phyloP scores from a whole-genome alignment of 2,797 vertebrate genomes.

The Syngnathus rostellatus region DNA sequence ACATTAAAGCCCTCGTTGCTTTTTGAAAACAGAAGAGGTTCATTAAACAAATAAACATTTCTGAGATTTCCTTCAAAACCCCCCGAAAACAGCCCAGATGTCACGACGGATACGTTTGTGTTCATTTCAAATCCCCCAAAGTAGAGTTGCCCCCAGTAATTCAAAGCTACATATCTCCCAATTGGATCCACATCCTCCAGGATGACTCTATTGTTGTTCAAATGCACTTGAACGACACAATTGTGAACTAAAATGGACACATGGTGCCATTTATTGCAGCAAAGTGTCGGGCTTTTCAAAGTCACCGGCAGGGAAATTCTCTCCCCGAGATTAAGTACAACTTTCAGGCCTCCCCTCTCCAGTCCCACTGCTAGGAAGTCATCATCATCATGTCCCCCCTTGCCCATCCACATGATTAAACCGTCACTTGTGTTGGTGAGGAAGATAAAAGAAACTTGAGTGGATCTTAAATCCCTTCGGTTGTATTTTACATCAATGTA shows the following conservation, averaged over 20 bases:
- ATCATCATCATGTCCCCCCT: slow-evolving; percentile 71
- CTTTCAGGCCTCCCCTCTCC: slow-evolving; percentile 64
- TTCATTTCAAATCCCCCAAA: slow-evolving; percentile 80
- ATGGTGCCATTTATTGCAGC: slow-evolving; percentile 69
- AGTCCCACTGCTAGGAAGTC: slow-evolving; percentile 82
- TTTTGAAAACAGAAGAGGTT: slow-evolving; percentile 60
- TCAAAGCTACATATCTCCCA: slow-evolving; percentile 75
- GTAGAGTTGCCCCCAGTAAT: slow-evolving; percentile 74
- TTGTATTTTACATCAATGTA: slow-evolving; percentile 68
- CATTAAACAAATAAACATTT: slow-evolving; percentile 74
- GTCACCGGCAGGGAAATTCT: slow-evolving; percentile 61
- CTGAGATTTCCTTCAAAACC: slow-evolving; percentile 75
- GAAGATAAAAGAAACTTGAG: slow-evolving; percentile 74
- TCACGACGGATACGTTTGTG: slow-evolving; percentile 63
- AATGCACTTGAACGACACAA: slow-evolving; percentile 69
- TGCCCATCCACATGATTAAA: slow-evolving; percentile 79
- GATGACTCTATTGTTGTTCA: slow-evolving; percentile 64
- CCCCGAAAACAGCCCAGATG: slow-evolving; percentile 72
- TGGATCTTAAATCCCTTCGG: slow-evolving; percentile 65
- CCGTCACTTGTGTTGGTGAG: slow-evolving; percentile 57
- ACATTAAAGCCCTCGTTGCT: slow-evolving; percentile 78
- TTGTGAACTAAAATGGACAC: slow-evolving; percentile 67
- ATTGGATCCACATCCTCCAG: slow-evolving; percentile 73
- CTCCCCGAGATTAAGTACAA: slow-evolving; percentile 80
- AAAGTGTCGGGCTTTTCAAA: slow-evolving; percentile 48